A percentile compares a stretch with the other conserved stretches of the same genome.
These are phyloP conservation scores for Aromia moschata DNA, from an alignment of 2,888 invertebrate species.

Conservation along the genomic window DNA sequence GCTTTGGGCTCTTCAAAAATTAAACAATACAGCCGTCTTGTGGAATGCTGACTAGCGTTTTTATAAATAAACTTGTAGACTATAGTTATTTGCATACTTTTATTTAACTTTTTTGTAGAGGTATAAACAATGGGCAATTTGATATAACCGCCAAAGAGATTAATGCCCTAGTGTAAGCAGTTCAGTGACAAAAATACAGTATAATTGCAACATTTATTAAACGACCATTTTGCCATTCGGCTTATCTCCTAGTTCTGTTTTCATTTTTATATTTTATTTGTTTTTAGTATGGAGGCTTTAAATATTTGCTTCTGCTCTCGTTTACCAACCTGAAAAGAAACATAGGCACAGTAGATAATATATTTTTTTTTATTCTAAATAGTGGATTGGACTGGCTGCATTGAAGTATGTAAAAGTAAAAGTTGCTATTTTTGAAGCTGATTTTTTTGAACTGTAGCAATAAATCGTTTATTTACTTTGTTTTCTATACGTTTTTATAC, in stretches of 20 bases:
- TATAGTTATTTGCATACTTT: not conserved
- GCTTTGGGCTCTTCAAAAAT: too few relatives aligned
- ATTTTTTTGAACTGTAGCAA: too few relatives aligned
- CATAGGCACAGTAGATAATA: too few relatives aligned
- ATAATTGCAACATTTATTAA: not conserved
- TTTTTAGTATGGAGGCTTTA: conserved; percentile 27
- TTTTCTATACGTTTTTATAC: too few relatives aligned
- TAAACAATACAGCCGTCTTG: not conserved
- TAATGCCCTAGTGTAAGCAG: not conserved
- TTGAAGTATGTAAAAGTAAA: too few relatives aligned
- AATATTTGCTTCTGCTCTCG: conserved; percentile 29
- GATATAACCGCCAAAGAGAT: not conserved
- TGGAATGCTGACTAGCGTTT: not conserved
- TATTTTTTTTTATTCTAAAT: too few relatives aligned
- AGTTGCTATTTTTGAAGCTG: too few relatives aligned
- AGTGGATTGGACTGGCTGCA: too few relatives aligned
- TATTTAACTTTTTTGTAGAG: not conserved
- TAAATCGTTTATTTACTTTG: too few relatives aligned
- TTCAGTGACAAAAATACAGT: conserved; percentile 1
- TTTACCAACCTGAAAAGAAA: conserved; percentile 43
- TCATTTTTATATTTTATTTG: not conserved
- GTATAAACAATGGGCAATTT: not conserved
- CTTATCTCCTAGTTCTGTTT: not conserved
- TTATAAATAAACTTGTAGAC: not conserved
- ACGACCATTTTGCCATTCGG: not conserved